phyloP scores from a whole-genome alignment of 1,140 invertebrate genomes.

The Holotrichia oblita region DNA sequence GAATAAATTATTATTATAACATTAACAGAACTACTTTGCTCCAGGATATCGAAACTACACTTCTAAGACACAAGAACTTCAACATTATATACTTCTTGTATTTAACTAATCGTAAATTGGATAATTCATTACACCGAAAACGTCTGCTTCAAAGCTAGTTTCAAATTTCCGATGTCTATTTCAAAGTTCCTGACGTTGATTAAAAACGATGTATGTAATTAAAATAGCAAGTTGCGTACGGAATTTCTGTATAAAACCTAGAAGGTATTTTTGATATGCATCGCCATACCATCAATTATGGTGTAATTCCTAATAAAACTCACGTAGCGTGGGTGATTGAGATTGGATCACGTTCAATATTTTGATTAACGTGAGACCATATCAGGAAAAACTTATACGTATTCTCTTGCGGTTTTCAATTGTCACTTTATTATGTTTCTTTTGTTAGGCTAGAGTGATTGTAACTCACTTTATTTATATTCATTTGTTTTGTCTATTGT shows the following conservation, averaged over 20 bases:
- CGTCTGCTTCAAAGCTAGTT: background rate
- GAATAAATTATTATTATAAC: no score
- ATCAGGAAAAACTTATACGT: constrained; percentile 3
- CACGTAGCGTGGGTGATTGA: background rate
- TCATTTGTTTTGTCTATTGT: background rate
- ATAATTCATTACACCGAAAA: no score
- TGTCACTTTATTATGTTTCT: background rate
- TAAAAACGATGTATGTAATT: background rate
- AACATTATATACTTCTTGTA: no score
- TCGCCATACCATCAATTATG: background rate
- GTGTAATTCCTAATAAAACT: background rate
- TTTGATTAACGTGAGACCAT: background rate
- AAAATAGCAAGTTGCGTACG: background rate
- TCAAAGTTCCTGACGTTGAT: no score
- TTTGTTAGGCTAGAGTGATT: background rate
- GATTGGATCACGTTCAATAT: background rate
- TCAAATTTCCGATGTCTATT: no score
- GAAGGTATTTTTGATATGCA: background rate
- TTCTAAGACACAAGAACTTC: no score
- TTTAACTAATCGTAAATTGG: no score
- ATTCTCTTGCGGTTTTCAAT: constrained; percentile 5
- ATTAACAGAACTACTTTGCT: no score
- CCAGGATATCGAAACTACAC: no score
- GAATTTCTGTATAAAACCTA: background rate
- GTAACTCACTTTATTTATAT: background rate